A percentile compares a stretch with the other conserved stretches of the same genome.
Evolutionary conservation across 2,113 vertebrate genomes (phyloP).

Genomic region (Eretmochelys imbricata): DNA sequence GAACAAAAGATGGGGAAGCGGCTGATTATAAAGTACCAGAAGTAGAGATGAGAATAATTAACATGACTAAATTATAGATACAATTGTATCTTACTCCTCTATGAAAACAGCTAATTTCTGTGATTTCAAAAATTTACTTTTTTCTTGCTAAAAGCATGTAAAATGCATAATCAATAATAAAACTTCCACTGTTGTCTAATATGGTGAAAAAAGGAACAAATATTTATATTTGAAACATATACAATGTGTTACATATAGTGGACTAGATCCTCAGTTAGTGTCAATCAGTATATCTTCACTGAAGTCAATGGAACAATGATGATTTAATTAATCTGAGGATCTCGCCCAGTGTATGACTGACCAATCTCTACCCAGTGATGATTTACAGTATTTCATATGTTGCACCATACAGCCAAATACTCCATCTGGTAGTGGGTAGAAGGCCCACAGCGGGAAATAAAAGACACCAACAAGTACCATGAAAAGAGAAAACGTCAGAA

Average conservation of each 20-base stretch:
- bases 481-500: neutral
- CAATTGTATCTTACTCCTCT: neutral
- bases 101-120: neutral
- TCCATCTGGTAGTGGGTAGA: neutral
- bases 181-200: neutral
- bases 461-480: neutral
- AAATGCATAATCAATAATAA: neutral
- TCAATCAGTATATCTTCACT: neutral
- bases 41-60: neutral
- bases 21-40: neutral
- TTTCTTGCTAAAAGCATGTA: neutral
- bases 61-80: neutral
- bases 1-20: neutral
- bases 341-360: accelerated
- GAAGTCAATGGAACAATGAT: neutral
- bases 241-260: accelerated
- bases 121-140: neutral
- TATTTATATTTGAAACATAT: neutral
- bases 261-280: neutral
- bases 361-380: neutral
- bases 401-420: neutral
- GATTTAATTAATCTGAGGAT: neutral
- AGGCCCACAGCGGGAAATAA: neutral
- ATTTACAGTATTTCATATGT: neutral
- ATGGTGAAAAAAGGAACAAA: neutral